Base-by-base conservation (phyloP, 92 coral and sea anemone species). In the Isaurus tuberculatus region DNA sequence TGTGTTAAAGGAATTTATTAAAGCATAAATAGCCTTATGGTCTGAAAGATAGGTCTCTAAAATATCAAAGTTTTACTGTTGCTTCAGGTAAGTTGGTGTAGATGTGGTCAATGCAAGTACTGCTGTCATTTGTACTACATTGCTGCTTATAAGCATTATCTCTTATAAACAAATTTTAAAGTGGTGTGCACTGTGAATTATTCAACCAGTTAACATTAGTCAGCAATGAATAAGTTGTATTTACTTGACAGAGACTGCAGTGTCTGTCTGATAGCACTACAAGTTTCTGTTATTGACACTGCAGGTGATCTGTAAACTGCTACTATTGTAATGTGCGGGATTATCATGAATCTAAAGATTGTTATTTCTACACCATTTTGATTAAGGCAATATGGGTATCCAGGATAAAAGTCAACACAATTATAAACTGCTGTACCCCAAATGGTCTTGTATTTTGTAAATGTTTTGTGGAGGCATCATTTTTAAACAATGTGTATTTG, bases 111-210 rank as follows among this genome's bases (percentile, higher is more conserved):
- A 65, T 65, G 25, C 71, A 65, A 32, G 71, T 65, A 32, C 25
- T 65, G 36, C 42, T 30, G 26, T 66, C 72, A 19, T 37, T 66
- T 16, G 72, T 66, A 31, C 72, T 31, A 66, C 72, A 31, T 25
- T 25, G 72, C 26, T 66, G 72, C 44, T n/a, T 51, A 66, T 66
- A 66, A 66, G n/a, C 72, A 66, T 31, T 66, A 34, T 66, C 72
- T 66, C 40, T 66, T 66, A 66, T 66, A 28, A 66, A 66, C n/a
- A 66, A 31, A 34, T 66, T 66, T 37, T 34, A 29, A 66, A 66
- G 72, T 30, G 72, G 26, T 66, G 72, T 29, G 40, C 42, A 10
- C 23, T 66, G 37, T 19, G 72, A 66, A 19, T 28, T 30, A 34
- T 30, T 66, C n/a, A 66, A 66, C 40, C 40, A 66, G 40, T 66